These are phyloP conservation scores for Lates calcarifer DNA, from an alignment of 2,113 vertebrate species.

Conservation along the genomic window DNA sequence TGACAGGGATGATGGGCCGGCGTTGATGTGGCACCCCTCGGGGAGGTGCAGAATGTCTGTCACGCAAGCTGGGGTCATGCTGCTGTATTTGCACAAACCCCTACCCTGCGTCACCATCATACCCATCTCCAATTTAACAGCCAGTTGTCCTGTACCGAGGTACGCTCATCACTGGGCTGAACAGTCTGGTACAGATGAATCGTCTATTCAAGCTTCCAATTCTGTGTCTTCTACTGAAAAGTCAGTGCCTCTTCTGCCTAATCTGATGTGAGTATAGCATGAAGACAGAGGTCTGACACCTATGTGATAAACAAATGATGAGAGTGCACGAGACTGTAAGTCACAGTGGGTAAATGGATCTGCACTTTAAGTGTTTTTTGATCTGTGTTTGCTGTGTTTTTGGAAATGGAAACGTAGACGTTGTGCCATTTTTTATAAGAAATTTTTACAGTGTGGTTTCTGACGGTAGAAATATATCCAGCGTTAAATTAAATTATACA, in stretches of 20 bases:
- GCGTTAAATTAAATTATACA: slow-evolving; percentile 10
- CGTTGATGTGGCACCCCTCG: slow-evolving; percentile 51
- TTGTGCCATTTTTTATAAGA: no score
- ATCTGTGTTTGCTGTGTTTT: slow-evolving; percentile 8
- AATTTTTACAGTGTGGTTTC: no score
- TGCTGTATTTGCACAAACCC: slow-evolving; percentile 29
- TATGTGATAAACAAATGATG: slow-evolving; percentile 45
- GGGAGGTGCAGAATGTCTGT: slow-evolving; percentile 54
- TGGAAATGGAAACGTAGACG: no score
- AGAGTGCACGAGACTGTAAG: slow-evolving; percentile 11
- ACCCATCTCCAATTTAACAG: slow-evolving; percentile 22
- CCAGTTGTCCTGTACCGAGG: not conserved
- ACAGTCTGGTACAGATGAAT: slow-evolving; percentile 41
- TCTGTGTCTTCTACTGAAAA: not conserved
- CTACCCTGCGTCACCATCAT: not conserved
- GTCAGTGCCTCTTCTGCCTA: not conserved
- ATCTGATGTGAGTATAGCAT: slow-evolving; percentile 21
- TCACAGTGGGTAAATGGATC: slow-evolving; percentile 15
- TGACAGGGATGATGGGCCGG: slow-evolving; percentile 57
- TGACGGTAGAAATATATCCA: not conserved
- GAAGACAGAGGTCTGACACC: slow-evolving; percentile 29
- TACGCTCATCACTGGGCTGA: slow-evolving; percentile 13
- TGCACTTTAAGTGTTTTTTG: not conserved
- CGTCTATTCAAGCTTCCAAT: not conserved
- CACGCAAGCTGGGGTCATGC: slow-evolving; percentile 52